Evolutionary conservation across 92 coral and sea anemone genomes (phyloP).

Genomic region (Pocillopora grandis): DNA sequence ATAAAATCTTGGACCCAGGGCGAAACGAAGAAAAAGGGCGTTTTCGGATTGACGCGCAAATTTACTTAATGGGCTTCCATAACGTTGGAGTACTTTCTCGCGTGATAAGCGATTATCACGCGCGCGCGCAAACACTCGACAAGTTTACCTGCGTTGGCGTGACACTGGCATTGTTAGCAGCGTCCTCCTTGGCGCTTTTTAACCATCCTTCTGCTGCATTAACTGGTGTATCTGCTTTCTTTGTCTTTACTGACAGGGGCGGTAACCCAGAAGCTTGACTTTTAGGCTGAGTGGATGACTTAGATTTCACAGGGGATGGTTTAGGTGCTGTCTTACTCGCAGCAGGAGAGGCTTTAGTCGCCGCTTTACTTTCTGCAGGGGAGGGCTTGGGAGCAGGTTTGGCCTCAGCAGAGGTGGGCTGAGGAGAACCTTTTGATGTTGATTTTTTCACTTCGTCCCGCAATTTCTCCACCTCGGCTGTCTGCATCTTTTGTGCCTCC

Average conservation of each 20-base stretch:
- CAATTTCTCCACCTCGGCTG: slow-evolving; percentile 35
- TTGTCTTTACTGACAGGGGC: slow-evolving; percentile 29
- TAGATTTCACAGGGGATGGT: slow-evolving; percentile 35
- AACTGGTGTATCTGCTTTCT: slow-evolving; percentile 54
- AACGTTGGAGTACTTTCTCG: neutral
- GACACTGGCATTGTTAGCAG: slow-evolving; percentile 43
- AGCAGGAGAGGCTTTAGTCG: slow-evolving; percentile 12
- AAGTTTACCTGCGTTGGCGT: slow-evolving; percentile 51
- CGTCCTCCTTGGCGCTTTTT: slow-evolving; percentile 88
- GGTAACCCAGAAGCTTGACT: slow-evolving; percentile 18
- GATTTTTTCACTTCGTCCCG: slow-evolving; percentile 33
- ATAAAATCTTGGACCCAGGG: too few species aligned
- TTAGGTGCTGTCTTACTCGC: slow-evolving; percentile 35
- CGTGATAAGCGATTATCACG: neutral
- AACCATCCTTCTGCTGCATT: slow-evolving; percentile 96
- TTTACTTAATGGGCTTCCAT: neutral
- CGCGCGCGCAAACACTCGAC: too few species aligned
- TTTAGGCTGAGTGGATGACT: slow-evolving; percentile 17
- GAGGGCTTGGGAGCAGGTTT: slow-evolving; percentile 19
- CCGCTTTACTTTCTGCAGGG: slow-evolving; percentile 6
- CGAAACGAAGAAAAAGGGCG: too few species aligned
- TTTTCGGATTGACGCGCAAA: too few species aligned
- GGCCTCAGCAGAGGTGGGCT: neutral
- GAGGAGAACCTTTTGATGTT: neutral
- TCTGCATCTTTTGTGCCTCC: slow-evolving; percentile 43